Base-by-base conservation (phyloP, 92 coral and sea anemone genomes). In the Porites divaricata region DNA sequence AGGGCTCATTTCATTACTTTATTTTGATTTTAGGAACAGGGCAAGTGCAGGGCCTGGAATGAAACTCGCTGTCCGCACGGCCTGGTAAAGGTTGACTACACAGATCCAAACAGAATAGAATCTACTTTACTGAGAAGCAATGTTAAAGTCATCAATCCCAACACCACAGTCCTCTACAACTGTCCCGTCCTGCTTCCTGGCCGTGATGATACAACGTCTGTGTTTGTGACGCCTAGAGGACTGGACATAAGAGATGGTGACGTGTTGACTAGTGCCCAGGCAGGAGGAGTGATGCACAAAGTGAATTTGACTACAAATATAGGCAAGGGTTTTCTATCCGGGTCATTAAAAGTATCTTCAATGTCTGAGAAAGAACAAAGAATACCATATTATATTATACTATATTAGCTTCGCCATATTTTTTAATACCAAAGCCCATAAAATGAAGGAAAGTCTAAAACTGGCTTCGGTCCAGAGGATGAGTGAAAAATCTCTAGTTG, bases 21-120 rank as follows among this genome's bases (percentile, higher is more conserved):
- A 56, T 53, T 50, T 21, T 5, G 24, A 53, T 63, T 23, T 16
- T 35, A 88, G 92, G 81, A 70, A 45, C 48, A 78, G 6, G 92
- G 81, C 35, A 85, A 81, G 21, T 93, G 96, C 74, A 81, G 90
- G 41, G 82, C 96, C 0, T 93, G 96, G 96, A 93, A 93, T 76
- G 80, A 64, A 12, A 90, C 91, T 1, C 91, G 92, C 58, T 93
- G 96, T 72, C 96, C 96, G 28, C 59, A 82, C 17, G 96, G 96
- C 16, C 54, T 84, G 53, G 87, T 93, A 1, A 63, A 74, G 13
- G 85, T 88, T 0, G 90, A 93, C 54, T 93, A 93, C 84, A 72
- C 80, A 8, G 90, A 91, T 72, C 68, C 81, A 45, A 76, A 84
- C 41, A 65, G 96, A 72, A 78, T 82, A 49, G 83, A 93, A 56